Percentiles rank a stretch among this genome's conserved stretches.
Conservation (phyloP, 2,888 invertebrate genomes). For the Tachina fera region DNA sequence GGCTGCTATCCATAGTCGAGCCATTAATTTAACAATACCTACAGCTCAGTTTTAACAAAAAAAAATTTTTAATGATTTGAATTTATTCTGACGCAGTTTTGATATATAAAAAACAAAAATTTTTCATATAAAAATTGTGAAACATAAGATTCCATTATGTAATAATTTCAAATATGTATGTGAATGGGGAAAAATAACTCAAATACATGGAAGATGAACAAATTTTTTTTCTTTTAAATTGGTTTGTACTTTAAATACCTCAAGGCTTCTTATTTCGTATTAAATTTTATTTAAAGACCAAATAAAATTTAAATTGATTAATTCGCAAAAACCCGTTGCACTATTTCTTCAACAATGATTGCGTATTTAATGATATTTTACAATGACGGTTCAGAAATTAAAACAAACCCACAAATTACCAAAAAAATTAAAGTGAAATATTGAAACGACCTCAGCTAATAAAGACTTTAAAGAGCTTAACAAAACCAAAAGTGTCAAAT, state of each 20-base stretch:
- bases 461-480: background rate
- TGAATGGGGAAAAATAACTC: background rate
- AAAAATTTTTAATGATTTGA: too few species aligned
- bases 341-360: slow-evolving; percentile 4
- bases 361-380: background rate
- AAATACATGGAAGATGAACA: background rate
- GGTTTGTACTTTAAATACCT: background rate
- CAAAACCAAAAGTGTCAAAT: background rate
- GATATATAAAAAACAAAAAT: too few species aligned
- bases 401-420: slow-evolving; percentile 1
- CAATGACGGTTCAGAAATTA: background rate
- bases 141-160: background rate
- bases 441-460: background rate
- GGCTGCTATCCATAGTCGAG: too few species aligned
- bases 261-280: background rate
- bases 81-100: too few species aligned
- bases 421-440: background rate
- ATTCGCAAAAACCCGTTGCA: slow-evolving; percentile 5
- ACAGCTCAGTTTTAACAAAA: too few species aligned
- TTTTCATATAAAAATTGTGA: background rate
- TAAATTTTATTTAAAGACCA: background rate
- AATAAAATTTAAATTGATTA: background rate
- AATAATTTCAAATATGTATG: background rate
- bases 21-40: too few species aligned
- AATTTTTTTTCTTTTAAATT: background rate